Conservation (phyloP, 2,797 vertebrate genomes). For the Sciurus carolinensis region DNA sequence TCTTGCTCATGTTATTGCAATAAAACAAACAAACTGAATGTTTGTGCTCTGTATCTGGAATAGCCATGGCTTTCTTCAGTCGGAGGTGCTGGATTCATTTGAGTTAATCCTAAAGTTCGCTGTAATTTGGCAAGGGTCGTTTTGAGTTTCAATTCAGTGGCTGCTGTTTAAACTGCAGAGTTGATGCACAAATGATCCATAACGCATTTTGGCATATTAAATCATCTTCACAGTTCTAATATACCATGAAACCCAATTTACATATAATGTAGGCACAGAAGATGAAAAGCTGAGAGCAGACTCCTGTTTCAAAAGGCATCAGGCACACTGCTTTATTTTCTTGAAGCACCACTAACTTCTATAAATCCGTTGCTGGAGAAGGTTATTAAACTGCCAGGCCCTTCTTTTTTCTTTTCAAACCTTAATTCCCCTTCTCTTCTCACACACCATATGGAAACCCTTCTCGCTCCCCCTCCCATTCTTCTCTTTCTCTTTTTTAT, state of each 20-base stretch:
- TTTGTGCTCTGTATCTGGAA: constrained; percentile 51
- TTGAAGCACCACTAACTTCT: constrained; percentile 59
- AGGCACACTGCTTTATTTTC: constrained; percentile 73
- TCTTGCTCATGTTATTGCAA: not conserved
- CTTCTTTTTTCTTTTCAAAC: constrained; percentile 45
- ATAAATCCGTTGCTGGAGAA: constrained; percentile 62
- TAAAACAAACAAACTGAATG: not conserved
- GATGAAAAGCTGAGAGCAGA: constrained; percentile 81
- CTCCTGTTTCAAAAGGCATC: constrained; percentile 81
- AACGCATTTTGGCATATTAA: constrained; percentile 87
- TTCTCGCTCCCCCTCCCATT: not conserved
- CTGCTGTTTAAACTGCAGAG: constrained; percentile 81
- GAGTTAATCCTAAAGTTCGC: constrained; percentile 80
- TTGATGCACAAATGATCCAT: constrained; percentile 85
- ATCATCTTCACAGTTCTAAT: constrained; percentile 88
- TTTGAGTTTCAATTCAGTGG: constrained; percentile 73
- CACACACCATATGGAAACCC: not conserved
- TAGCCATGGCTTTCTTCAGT: constrained; percentile 18
- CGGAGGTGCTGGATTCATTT: constrained; percentile 17
- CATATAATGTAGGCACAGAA: constrained; percentile 84
- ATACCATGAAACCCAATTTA: constrained; percentile 88
- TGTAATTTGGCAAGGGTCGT: constrained; percentile 74
- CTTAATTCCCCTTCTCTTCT: not conserved
- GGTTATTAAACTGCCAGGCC: constrained; percentile 53
- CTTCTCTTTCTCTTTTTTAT: not conserved